These are phyloP conservation scores for Hiodon tergisus DNA, from an alignment of 2,113 vertebrate genomes.

Conservation along the genomic window DNA sequence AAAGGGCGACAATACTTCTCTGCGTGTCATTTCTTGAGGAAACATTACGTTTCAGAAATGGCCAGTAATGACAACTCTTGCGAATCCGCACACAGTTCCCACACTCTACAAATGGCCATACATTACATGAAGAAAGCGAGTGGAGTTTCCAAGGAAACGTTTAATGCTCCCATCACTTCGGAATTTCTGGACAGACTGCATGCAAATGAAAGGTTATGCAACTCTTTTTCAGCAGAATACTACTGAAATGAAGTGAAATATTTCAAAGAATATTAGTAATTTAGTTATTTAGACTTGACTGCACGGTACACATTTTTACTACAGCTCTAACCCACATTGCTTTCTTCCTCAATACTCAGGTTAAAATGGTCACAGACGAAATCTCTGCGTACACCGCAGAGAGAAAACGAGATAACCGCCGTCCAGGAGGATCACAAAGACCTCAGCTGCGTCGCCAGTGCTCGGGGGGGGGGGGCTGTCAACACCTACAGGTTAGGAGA, in stretches of 20 bases:
- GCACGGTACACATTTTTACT: not conserved
- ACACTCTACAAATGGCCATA: not conserved
- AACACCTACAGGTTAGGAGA: not conserved
- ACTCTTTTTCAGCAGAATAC: not conserved
- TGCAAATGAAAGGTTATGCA: no score
- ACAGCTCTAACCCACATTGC: not conserved
- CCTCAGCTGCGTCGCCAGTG: not conserved
- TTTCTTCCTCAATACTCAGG: not conserved
- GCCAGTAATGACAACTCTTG: not conserved
- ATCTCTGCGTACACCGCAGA: not conserved
- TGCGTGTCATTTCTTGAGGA: no score
- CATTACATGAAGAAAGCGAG: not conserved
- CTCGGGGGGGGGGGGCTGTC: not conserved
- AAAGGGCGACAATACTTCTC: not conserved
- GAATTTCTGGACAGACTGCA: not conserved
- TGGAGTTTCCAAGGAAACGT: constrained; percentile 8
- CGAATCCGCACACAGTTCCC: not conserved
- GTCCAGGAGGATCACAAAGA: not conserved
- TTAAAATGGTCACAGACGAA: not conserved
- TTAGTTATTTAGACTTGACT: not conserved
- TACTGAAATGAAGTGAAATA: not conserved
- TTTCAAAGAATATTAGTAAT: not conserved
- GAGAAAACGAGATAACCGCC: not conserved
- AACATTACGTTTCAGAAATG: not conserved
- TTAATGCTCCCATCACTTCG: not conserved